phyloP scores from a whole-genome alignment of 2,888 invertebrate species.

The Rhaphigaster nebulosa region DNA sequence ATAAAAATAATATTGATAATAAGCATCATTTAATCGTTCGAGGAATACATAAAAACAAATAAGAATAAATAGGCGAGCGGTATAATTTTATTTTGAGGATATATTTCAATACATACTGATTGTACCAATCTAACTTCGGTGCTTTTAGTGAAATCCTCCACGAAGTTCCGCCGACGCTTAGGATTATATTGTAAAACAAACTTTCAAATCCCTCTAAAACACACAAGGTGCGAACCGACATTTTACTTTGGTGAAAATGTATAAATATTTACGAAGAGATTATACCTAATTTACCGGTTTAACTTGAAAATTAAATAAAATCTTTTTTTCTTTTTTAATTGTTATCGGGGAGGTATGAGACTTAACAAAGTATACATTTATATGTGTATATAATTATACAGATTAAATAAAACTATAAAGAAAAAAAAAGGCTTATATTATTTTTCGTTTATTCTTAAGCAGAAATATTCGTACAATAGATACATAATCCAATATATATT shows the following conservation, averaged over 20 bases:
- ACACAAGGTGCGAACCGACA: constrained; percentile 12
- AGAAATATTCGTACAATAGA: neutral
- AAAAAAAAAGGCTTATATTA: neutral
- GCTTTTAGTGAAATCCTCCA: neutral
- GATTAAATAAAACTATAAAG: neutral
- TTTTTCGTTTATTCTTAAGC: neutral
- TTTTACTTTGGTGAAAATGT: neutral
- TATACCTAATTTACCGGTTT: neutral
- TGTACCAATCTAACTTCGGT: neutral
- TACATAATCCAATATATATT: neutral
- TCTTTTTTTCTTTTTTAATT: neutral
- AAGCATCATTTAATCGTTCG: neutral
- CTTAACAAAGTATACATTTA: neutral
- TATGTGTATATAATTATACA: too few relatives aligned
- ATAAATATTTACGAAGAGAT: neutral
- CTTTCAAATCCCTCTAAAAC: constrained; percentile 7
- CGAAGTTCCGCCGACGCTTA: neutral
- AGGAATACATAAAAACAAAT: neutral
- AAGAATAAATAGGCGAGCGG: neutral
- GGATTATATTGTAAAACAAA: constrained; percentile 13
- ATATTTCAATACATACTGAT: neutral
- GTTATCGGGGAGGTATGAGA: neutral
- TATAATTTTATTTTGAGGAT: neutral
- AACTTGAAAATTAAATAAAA: neutral
- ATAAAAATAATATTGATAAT: neutral